Base-by-base conservation (phyloP, 2,888 invertebrate genomes). In the Orthosia incerta region DNA sequence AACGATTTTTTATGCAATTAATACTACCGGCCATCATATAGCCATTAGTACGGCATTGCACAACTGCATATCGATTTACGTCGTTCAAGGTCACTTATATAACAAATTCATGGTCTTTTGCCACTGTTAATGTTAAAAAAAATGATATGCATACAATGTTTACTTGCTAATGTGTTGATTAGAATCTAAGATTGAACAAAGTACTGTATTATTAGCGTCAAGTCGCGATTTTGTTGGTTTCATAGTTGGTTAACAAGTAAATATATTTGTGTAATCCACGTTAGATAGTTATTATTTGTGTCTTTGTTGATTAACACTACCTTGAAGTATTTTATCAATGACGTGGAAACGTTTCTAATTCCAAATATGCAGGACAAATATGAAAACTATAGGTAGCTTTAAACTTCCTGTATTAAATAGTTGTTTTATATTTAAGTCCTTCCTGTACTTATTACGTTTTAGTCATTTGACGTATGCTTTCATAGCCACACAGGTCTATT, bases 21-120 rank as follows among this genome's bases (percentile, higher is more conserved):
- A 79, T 80, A 71, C 62, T 74, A 74, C 74, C 79, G 60, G 69
- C 75, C 80, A 86, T 88, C 82, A 85, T 84, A 80, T 86, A 67
- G 74, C 81, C 80, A 87, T 89, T 88, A 86, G 80, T 67, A 75
- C 61, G 16, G 57, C 66, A 80, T 71, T 84, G 84, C 87, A 87
- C 82, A 83, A 83, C 80, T 83, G 82, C 83, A 79, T 86, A 86
- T 83, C 79, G 85, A 85, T 88, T 86, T 63, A 77, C 70, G 53
- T 67, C 51, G 70, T 77, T 80, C 85, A 87, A 82, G 85, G 88
- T 80, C 81, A 55, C 57, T 68, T 72, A 67, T 78, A 45, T 67
- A 76, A 68, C 67, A 76, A 80, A 76, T 75, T 75, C 74, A 79
- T 55, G 71, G 71, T 65, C 67, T 60, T 79, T 63, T 64, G 26